These are phyloP conservation scores for Gymnocheta viridis DNA, from an alignment of 2,888 invertebrate species.

Conservation along the genomic window DNA sequence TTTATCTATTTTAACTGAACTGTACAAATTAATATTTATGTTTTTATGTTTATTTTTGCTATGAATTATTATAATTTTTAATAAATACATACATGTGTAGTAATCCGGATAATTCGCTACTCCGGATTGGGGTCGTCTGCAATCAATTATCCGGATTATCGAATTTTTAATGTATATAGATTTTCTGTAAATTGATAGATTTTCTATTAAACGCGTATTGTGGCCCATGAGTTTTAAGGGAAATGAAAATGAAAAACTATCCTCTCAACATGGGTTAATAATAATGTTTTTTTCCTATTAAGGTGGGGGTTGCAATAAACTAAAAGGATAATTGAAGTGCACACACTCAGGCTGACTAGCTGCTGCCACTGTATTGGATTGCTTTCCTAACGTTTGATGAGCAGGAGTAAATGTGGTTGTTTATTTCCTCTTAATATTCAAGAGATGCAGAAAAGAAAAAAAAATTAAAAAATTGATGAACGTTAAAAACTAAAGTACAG, in stretches of 20 bases:
- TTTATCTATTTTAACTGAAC: too few relatives aligned
- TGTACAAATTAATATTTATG: too few relatives aligned
- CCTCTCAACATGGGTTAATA: slow-evolving; percentile 14
- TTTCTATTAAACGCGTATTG: too few relatives aligned
- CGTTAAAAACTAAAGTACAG: slow-evolving; percentile 59
- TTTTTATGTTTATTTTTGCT: too few relatives aligned
- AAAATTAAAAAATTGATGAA: slow-evolving; percentile 44
- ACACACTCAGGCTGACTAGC: slow-evolving; percentile 30
- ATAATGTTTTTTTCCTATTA: neutral
- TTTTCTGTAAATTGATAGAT: too few relatives aligned
- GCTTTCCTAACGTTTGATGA: neutral
- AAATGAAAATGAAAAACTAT: neutral
- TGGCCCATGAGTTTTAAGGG: too few relatives aligned
- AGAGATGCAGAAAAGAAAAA: slow-evolving; percentile 29
- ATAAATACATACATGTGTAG: too few relatives aligned
- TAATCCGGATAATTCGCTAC: too few relatives aligned
- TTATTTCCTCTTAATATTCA: slow-evolving; percentile 16
- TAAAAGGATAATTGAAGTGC: slow-evolving; percentile 67
- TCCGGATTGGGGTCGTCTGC: too few relatives aligned
- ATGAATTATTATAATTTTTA: too few relatives aligned
- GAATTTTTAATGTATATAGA: too few relatives aligned
- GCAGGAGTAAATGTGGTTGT: slow-evolving; percentile 41
- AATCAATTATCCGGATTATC: too few relatives aligned
- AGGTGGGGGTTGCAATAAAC: slow-evolving; percentile 53
- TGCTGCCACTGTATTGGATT: slow-evolving; percentile 40